Conservation (phyloP, 2,888 invertebrate species). For the Sericinus montela region DNA sequence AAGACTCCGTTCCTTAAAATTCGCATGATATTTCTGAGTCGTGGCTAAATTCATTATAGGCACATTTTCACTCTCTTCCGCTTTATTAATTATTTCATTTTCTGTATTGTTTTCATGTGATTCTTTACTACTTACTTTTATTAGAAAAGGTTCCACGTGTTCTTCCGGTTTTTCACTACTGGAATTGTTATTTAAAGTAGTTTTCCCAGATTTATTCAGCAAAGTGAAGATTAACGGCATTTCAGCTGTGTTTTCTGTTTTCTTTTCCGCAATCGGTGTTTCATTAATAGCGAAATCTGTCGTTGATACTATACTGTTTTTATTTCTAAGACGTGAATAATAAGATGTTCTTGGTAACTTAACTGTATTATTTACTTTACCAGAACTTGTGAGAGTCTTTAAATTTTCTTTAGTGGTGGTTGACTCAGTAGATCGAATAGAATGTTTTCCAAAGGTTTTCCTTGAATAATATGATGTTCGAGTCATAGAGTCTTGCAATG, state of each 20-base stretch:
- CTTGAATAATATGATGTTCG: constrained; percentile 52
- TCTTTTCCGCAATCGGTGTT: constrained; percentile 35
- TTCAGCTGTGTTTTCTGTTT: constrained; percentile 43
- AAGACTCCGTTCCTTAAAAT: constrained; percentile 48
- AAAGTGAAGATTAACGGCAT: constrained; percentile 56
- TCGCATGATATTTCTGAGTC: constrained; percentile 62
- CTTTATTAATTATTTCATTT: constrained; percentile 41
- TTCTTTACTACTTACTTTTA: constrained; percentile 58
- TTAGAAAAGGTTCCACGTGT: constrained; percentile 46
- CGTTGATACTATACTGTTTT: constrained; percentile 29
- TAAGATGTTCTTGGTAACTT: constrained; percentile 58
- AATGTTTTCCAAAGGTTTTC: constrained; percentile 38
- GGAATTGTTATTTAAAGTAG: constrained; percentile 25
- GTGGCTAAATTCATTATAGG: constrained; percentile 37
- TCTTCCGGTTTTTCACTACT: constrained; percentile 31
- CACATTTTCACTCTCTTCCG: constrained; percentile 43
- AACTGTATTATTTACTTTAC: constrained; percentile 34
- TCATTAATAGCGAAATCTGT: constrained; percentile 27
- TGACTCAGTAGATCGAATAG: constrained; percentile 35
- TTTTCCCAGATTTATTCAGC: constrained; percentile 41
- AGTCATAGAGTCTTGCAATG: constrained; percentile 43
- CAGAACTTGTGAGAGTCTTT: constrained; percentile 24
- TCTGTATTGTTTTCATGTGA: constrained; percentile 47
- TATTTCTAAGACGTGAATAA: constrained; percentile 52
- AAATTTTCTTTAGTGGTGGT: constrained; percentile 29